Base-by-base conservation (phyloP, 2,797 vertebrate genomes). In the Pseudomugil gertrudae region DNA sequence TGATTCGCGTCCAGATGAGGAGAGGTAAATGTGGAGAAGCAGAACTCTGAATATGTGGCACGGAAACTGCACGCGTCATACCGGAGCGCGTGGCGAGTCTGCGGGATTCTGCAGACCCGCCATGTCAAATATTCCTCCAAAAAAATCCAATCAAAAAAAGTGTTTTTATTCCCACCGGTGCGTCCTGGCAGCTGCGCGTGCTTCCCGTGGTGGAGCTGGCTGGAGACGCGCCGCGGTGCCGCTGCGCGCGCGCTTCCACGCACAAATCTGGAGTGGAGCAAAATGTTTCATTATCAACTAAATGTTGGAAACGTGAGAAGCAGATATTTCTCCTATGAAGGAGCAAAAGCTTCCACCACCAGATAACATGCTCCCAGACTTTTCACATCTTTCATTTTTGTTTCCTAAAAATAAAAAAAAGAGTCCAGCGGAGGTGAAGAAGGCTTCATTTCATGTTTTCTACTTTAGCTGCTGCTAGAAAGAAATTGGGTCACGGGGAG, bases 401-500 rank as follows among this genome's bases (percentile, higher is more conserved):
- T 53, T 45, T 24, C n/a, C 9, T 32, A 4, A 32, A 32, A 32
- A 32, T 2, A 35, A 3, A 80, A 14, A 15, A 84, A 81, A 61
- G 76, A 74, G 32, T 27, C 64, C 66, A 27, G 26, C 58, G 59
- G 64, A 51, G 62, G 79, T 71, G 48, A 64, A 27, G 38, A 27
- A 57, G 23, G 68, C 30, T 54, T 54, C 26, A 50, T 61, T 74
- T 21, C 66, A 51, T 76, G 59, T 55, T 72, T 17, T 79, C 62
- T 40, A 38, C 23, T 60, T 58, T 36, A 56, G 63, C 65, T 65
- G 29, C 29, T 30, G 29, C 29, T 56, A 48, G 3, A 23, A 23
- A 69, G 74, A 86, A 93, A 92, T 84, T 66, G 83, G 90, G 90
- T 92, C 91, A 91, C 27, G 52, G 59, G 21, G 76, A 48, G 30